Percentiles rank a stretch among this genome's conserved stretches.
Evolutionary conservation across 2,888 invertebrate genomes (phyloP).

Genomic region (Malacosoma neustria): DNA sequence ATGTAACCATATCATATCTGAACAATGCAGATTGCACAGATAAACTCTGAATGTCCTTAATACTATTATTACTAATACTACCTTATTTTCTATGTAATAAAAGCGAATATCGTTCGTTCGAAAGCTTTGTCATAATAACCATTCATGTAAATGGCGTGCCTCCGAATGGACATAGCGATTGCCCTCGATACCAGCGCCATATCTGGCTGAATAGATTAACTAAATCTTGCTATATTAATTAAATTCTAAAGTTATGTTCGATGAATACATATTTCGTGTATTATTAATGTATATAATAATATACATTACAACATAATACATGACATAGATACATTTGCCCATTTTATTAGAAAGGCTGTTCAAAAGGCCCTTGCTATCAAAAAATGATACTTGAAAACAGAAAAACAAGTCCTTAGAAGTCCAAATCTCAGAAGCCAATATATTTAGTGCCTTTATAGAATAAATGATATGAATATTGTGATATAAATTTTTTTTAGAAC

Average conservation of each 20-base stretch:
- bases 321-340: too few relatives aligned
- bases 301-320: too few relatives aligned
- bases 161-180: conserved; percentile 51
- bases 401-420: too few relatives aligned
- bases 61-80: background rate
- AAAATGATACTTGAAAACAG: too few relatives aligned
- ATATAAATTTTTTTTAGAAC: too few relatives aligned
- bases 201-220: conserved; percentile 49
- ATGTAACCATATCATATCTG: too few relatives aligned
- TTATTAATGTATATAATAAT: too few relatives aligned
- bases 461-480: too few relatives aligned
- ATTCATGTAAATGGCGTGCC: conserved; percentile 63
- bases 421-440: too few relatives aligned
- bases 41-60: conserved; percentile 33
- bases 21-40: conserved; percentile 47
- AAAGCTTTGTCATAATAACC: conserved; percentile 40
- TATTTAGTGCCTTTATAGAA: too few relatives aligned
- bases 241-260: conserved; percentile 24
- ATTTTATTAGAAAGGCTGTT: too few relatives aligned
- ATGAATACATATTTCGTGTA: conserved; percentile 1
- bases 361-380: too few relatives aligned
- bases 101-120: conserved; percentile 22
- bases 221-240: conserved; percentile 38
- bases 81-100: conserved; percentile 13
- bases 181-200: conserved; percentile 40